Conservation (phyloP, 2,113 vertebrate genomes). For the Eublepharis macularius region DNA sequence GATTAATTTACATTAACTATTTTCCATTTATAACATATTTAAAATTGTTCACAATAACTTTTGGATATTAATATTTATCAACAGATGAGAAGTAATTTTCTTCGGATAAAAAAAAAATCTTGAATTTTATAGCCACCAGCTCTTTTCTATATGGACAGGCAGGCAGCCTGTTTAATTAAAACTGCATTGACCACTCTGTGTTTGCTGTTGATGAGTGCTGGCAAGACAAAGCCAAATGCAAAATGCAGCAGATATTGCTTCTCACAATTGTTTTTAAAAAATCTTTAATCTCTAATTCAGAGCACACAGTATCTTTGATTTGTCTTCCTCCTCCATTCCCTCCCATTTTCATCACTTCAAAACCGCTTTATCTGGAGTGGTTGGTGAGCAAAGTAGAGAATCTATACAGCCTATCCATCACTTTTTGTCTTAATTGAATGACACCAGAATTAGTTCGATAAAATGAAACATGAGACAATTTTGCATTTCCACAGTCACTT, state of each 20-base stretch:
- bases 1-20: background rate
- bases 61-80: constrained; percentile 39
- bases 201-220: constrained; percentile 33
- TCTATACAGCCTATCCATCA: constrained; percentile 80
- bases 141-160: constrained; percentile 20
- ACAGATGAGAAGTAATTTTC: background rate
- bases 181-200: background rate
- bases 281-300: constrained; percentile 76
- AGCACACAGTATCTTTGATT: constrained; percentile 76
- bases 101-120: background rate
- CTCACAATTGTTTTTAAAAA: constrained; percentile 55
- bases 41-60: constrained; percentile 32
- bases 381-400: constrained; percentile 72
- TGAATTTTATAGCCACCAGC: constrained; percentile 24
- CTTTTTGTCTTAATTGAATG: constrained; percentile 85
- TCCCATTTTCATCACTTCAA: constrained; percentile 36
- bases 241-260: constrained; percentile 64
- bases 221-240: constrained; percentile 53
- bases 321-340: constrained; percentile 48
- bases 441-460: constrained; percentile 82
- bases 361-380: constrained; percentile 69
- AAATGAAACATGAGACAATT: constrained; percentile 81
- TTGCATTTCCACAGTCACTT: constrained; percentile 83
- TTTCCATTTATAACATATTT: constrained; percentile 11
- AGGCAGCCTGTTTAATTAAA: constrained; percentile 30